phyloP scores from a whole-genome alignment of 1,140 invertebrate species.

The Pachyrhynchus sulphureomaculatus region DNA sequence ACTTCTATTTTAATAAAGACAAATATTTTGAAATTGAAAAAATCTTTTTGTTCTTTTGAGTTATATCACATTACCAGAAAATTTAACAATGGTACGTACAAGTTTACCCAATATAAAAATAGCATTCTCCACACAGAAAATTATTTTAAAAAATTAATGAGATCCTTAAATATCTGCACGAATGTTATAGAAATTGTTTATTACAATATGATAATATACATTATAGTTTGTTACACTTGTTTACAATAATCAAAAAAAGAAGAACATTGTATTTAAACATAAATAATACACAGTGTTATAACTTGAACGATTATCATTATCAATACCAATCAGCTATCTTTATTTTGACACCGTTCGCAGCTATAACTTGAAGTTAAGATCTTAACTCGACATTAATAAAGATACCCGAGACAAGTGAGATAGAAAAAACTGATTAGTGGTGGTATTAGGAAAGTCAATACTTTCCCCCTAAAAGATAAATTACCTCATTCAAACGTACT shows the following conservation, averaged over 20 bases:
- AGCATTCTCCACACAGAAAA: slow-evolving; percentile 37
- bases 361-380: no score
- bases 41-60: slow-evolving; percentile 28
- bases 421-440: no score
- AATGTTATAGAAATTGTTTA: slow-evolving; percentile 19
- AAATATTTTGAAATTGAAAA: slow-evolving; percentile 33
- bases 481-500: no score
- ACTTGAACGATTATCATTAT: no score
- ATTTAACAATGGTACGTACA: slow-evolving; percentile 41
- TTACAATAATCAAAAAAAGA: background rate
- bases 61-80: slow-evolving; percentile 48
- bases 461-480: no score
- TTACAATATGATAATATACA: slow-evolving; percentile 11
- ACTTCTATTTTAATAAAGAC: slow-evolving; percentile 23
- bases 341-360: no score
- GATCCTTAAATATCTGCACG: slow-evolving; percentile 35
- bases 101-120: slow-evolving; percentile 45
- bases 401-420: no score
- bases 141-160: slow-evolving; percentile 34
- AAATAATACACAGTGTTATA: no score
- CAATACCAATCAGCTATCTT: no score
- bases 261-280: no score
- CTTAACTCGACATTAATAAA: no score
- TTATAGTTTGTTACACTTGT: slow-evolving; percentile 9
- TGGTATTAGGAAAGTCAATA: no score